phyloP scores from a whole-genome alignment of 2,797 vertebrate species.

The Typhlichthys eigenmanni region DNA sequence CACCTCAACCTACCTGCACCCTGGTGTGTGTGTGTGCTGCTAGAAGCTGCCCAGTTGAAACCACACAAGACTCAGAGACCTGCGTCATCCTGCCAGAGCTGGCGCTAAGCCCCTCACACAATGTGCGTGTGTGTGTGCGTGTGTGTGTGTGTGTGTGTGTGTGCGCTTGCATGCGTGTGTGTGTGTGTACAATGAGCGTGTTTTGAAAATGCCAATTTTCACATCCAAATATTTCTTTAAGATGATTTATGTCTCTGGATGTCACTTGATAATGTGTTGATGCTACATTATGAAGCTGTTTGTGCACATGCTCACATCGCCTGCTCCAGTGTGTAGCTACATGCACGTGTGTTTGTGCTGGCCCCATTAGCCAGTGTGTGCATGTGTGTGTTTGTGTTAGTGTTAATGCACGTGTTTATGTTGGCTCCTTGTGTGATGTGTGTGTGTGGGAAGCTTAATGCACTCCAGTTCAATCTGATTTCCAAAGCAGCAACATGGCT shows the following conservation, averaged over 20 bases:
- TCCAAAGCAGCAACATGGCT: not conserved
- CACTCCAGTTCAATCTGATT: not conserved
- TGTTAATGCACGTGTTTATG: not conserved
- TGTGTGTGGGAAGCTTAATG: not conserved
- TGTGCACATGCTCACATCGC: too few species aligned
- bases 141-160: not conserved
- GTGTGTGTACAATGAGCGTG: not conserved
- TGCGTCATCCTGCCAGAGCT: slow-evolving; percentile 28
- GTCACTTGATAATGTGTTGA: too few species aligned
- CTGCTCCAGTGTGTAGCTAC: too few species aligned
- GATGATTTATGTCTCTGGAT: too few species aligned
- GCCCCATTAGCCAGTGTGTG: too few species aligned
- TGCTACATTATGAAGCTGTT: too few species aligned
- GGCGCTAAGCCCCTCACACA: slow-evolving; percentile 20
- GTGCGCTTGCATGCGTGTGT: not conserved
- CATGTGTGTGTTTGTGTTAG: slow-evolving; percentile 6
- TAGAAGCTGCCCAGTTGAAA: slow-evolving; percentile 14
- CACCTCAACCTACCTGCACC: not conserved
- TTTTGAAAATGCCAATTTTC: too few species aligned
- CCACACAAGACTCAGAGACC: slow-evolving; percentile 38
- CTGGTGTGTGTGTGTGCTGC: slow-evolving; percentile 3
- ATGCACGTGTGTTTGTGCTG: not conserved
- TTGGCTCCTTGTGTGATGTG: too few species aligned
- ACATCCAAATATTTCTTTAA: too few species aligned
- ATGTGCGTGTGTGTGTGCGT: not conserved